Conservation (phyloP, 35 echinoderm and acorn worm genomes). For the Anneissia japonica region DNA sequence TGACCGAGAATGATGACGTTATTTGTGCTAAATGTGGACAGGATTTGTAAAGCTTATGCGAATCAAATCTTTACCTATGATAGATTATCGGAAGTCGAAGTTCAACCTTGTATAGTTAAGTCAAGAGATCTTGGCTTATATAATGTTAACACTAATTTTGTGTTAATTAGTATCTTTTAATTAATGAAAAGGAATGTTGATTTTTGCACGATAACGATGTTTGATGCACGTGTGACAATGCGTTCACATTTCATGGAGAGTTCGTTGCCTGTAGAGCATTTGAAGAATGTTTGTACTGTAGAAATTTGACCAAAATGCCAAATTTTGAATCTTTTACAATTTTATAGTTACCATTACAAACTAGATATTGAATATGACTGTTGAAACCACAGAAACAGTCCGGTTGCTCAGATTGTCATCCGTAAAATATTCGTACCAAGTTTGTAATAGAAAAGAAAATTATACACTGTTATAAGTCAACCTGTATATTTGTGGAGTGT, state of each 20-base stretch:
- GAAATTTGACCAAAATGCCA: background rate
- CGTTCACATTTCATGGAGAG: background rate
- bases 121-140: too few species aligned
- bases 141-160: background rate
- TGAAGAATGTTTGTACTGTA: background rate
- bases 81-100: too few species aligned
- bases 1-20: conserved; percentile 68
- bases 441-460: background rate
- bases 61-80: too few species aligned
- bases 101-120: too few species aligned
- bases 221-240: background rate
- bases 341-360: background rate
- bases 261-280: background rate
- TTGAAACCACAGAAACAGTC: background rate
- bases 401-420: background rate
- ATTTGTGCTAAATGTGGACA: conserved; percentile 75
- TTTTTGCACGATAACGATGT: background rate
- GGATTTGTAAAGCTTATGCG: background rate
- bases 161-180: background rate
- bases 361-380: background rate
- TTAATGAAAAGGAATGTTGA: background rate
- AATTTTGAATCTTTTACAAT: background rate
- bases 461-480: background rate
- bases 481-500: background rate
- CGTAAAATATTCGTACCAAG: background rate